A percentile compares a stretch with the other conserved stretches of the same genome.
Conservation (phyloP, 2,113 vertebrate genomes). For the Silurus glanis region DNA sequence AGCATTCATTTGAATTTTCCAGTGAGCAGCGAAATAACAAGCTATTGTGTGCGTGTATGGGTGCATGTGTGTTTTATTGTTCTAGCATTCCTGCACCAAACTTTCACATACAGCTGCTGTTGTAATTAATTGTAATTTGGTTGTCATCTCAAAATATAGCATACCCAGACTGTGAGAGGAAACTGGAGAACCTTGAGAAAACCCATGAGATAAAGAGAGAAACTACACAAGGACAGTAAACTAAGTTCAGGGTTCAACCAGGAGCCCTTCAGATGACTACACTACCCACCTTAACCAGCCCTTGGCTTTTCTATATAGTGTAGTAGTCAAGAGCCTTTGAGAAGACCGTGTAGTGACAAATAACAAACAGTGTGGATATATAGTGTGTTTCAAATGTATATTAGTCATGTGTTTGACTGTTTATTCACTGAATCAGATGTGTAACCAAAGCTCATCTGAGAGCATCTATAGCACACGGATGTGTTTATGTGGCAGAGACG, state of each 20-base stretch:
- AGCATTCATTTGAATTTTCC: conserved; percentile 26
- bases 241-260: no score
- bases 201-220: no score
- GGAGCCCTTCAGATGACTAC: no score
- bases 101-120: neutral
- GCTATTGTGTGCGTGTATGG: neutral
- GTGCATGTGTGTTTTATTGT: neutral
- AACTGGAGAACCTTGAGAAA: no score
- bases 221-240: no score
- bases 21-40: neutral
- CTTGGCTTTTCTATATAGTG: no score
- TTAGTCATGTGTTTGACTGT: neutral
- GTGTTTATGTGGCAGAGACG: neutral
- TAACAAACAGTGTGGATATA: neutral
- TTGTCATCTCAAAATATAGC: no score
- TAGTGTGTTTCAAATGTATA: neutral
- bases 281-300: no score
- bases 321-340: no score
- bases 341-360: neutral
- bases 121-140: neutral
- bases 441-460: neutral
- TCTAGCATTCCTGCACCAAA: neutral
- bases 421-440: neutral
- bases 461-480: neutral
- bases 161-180: no score